A percentile compares a stretch with the other conserved stretches of the same genome.
These are phyloP conservation scores for Linyphia triangularis DNA, from an alignment of 2,888 invertebrate species.

Conservation along the genomic window DNA sequence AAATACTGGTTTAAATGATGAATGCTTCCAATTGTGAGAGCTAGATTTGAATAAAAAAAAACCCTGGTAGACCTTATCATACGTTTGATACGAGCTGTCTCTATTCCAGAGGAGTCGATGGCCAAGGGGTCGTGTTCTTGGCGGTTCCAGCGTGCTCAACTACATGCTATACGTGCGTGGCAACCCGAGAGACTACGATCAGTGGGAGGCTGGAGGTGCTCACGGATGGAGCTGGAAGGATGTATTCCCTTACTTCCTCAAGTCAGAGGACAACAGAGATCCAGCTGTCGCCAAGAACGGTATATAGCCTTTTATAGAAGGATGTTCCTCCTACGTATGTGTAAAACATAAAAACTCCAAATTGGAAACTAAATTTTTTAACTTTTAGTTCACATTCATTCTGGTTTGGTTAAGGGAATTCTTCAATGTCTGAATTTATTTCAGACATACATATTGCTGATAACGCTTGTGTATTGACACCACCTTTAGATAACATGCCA, in stretches of 20 bases:
- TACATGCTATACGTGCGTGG: constrained; percentile 95
- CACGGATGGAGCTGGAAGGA: constrained; percentile 87
- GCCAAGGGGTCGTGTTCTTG: constrained; percentile 94
- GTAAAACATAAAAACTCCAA: background rate
- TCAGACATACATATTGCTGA: too few species aligned
- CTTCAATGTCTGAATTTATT: too few species aligned
- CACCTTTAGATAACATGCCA: too few species aligned
- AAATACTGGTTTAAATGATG: too few species aligned
- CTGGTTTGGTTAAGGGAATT: too few species aligned
- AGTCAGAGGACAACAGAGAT: constrained; percentile 75
- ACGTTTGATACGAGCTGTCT: too few species aligned
- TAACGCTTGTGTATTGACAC: too few species aligned
- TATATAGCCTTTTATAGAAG: too few species aligned
- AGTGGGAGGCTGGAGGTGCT: constrained; percentile 91
- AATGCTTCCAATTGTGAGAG: too few species aligned
- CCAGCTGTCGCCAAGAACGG: constrained; percentile 74
- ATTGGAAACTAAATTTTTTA: background rate
- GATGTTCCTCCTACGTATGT: too few species aligned
- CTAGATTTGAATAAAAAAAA: too few species aligned
- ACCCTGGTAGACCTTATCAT: too few species aligned
- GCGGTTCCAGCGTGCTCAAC: constrained; percentile 92
- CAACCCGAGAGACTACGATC: constrained; percentile 90
- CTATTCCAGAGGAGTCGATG: constrained; percentile 81
- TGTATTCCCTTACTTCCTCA: constrained; percentile 75
- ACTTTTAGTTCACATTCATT: background rate